These are phyloP conservation scores for Anolis apletophallus DNA, from an alignment of 2,797 vertebrate species.

Conservation along the genomic window DNA sequence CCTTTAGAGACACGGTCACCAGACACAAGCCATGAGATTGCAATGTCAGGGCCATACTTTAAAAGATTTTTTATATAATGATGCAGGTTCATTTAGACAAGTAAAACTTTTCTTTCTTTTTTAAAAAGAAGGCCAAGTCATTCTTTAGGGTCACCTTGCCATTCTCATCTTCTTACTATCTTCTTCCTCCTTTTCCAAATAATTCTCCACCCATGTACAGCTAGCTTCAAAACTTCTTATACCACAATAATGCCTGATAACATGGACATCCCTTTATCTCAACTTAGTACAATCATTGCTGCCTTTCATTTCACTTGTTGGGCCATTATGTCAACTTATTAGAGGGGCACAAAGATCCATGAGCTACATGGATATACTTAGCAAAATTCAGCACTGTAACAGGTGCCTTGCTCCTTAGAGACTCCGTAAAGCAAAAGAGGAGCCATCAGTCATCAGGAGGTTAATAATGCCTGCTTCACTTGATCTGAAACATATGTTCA, in stretches of 20 bases:
- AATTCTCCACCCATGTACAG: not conserved
- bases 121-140: slow-evolving; percentile 15
- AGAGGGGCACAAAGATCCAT: not conserved
- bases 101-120: slow-evolving; percentile 12
- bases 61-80: slow-evolving; percentile 27
- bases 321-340: slow-evolving; percentile 13
- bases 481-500: slow-evolving; percentile 24
- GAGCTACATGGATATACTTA: not conserved
- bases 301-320: not conserved
- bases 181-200: not conserved
- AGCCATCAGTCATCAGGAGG: not conserved
- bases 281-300: not conserved
- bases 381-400: slow-evolving; percentile 21
- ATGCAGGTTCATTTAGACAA: slow-evolving; percentile 27
- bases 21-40: slow-evolving; percentile 14
- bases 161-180: slow-evolving; percentile 16
- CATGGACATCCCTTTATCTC: not conserved
- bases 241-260: not conserved
- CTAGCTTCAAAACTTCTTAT: not conserved
- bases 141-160: not conserved
- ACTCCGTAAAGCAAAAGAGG: not conserved
- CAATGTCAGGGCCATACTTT: slow-evolving; percentile 18
- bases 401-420: not conserved
- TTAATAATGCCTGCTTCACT: slow-evolving; percentile 14
- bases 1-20: not conserved